These are phyloP conservation scores for Synanthedon formicaeformis DNA, from an alignment of 2,888 invertebrate species.

Conservation along the genomic window DNA sequence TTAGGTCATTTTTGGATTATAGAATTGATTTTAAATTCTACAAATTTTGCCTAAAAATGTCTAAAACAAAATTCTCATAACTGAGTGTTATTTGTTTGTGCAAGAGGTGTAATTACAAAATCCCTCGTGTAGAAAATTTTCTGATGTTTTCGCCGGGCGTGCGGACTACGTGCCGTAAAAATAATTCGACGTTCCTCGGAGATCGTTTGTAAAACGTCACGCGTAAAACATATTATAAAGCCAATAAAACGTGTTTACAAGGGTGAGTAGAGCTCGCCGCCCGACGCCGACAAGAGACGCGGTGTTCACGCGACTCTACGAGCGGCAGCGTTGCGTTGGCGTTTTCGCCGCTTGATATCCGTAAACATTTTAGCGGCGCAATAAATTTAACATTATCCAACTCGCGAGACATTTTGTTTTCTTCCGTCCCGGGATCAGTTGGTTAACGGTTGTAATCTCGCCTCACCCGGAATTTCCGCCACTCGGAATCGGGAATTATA, in stretches of 20 bases:
- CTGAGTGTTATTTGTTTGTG: background rate
- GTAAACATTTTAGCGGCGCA: slow-evolving; percentile 70
- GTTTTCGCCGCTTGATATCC: slow-evolving; percentile 54
- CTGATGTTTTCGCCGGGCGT: slow-evolving; percentile 50
- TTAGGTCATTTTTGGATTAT: too few relatives aligned
- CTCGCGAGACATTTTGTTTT: slow-evolving; percentile 65
- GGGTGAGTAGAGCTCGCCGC: slow-evolving; percentile 62
- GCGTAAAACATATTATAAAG: slow-evolving; percentile 72
- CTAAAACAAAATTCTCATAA: background rate
- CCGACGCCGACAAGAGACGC: slow-evolving; percentile 10
- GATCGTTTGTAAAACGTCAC: slow-evolving; percentile 72
- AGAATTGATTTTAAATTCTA: too few relatives aligned
- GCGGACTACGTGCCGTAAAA: slow-evolving; percentile 64
- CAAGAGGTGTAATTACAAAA: slow-evolving; percentile 60
- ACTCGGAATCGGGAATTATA: slow-evolving; percentile 50
- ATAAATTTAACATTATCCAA: slow-evolving; percentile 69
- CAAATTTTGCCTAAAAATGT: too few relatives aligned
- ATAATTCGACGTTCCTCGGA: slow-evolving; percentile 65
- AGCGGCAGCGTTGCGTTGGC: slow-evolving; percentile 6
- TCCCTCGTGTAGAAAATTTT: slow-evolving; percentile 56
- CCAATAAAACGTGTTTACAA: slow-evolving; percentile 72
- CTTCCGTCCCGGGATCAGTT: slow-evolving; percentile 63
- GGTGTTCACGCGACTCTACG: background rate
- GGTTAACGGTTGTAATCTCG: slow-evolving; percentile 66
- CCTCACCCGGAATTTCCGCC: slow-evolving; percentile 54